phyloP scores from a whole-genome alignment of 1,140 invertebrate genomes.

The Babylonia areolata region DNA sequence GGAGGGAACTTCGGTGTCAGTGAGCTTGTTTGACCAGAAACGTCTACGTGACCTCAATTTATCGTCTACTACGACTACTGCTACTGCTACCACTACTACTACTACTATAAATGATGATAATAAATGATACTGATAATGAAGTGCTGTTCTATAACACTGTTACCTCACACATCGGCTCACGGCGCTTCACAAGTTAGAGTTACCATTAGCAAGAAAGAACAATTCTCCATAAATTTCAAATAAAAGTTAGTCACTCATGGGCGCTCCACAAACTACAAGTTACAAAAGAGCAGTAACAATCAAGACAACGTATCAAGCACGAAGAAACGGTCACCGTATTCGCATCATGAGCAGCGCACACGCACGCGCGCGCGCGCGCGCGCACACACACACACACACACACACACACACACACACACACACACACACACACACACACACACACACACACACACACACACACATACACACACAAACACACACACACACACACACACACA shows the following conservation, averaged over 20 bases:
- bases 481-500: background rate
- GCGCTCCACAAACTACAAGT: background rate
- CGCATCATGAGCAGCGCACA: background rate
- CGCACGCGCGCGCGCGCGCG: background rate
- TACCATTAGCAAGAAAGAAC: no score
- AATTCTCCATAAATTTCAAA: no score
- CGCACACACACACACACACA: conserved; percentile 4
- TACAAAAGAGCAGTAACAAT: background rate
- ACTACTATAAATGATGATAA: no score
- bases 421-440: background rate
- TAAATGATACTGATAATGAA: no score
- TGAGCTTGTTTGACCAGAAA: no score
- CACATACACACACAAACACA: conserved; percentile 5
- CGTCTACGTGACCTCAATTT: no score
- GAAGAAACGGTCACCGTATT: background rate
- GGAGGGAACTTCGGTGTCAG: no score
- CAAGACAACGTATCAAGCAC: background rate
- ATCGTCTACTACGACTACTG: no score
- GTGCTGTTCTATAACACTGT: no score
- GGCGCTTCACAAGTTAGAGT: background rate
- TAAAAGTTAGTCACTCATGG: background rate
- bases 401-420: background rate
- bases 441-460: conserved; percentile 5
- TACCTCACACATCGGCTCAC: conserved; percentile 8
- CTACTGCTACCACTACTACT: no score